Conservation (phyloP, 2,797 vertebrate genomes). For the Smutsia gigantea region DNA sequence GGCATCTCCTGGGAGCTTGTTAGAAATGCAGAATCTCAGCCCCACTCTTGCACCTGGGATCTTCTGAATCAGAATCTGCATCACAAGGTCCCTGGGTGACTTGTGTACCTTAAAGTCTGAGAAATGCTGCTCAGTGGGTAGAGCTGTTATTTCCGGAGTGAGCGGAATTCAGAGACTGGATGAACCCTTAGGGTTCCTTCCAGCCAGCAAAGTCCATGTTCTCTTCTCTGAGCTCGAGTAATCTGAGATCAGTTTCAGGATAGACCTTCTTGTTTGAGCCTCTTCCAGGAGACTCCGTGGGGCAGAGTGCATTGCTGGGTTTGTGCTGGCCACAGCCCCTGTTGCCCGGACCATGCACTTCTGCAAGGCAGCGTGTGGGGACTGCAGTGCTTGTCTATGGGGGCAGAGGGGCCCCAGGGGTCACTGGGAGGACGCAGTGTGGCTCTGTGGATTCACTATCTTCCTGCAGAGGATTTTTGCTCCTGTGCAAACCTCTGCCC, state of each 20-base stretch:
- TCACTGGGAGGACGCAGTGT: not conserved
- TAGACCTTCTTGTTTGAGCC: not conserved
- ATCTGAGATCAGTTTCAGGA: not conserved
- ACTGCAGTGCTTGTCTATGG: not conserved
- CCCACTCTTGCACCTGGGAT: not conserved
- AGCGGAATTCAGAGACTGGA: constrained; percentile 17
- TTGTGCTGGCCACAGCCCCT: not conserved
- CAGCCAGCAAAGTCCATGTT: not conserved
- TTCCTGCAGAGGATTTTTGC: not conserved
- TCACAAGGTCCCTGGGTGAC: not conserved
- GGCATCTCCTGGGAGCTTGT: not conserved
- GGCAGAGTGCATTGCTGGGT: not conserved
- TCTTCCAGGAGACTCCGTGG: not conserved
- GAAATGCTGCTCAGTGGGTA: not conserved
- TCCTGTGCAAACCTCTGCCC: not conserved
- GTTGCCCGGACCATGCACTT: fast-evolving
- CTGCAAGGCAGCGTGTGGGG: fast-evolving
- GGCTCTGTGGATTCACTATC: not conserved
- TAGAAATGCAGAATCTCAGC: not conserved
- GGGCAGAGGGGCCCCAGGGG: not conserved
- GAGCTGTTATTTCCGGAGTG: constrained; percentile 15
- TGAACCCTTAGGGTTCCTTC: not conserved
- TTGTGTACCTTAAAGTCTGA: not conserved
- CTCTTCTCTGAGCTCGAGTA: not conserved
- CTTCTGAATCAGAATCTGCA: not conserved